phyloP scores from a whole-genome alignment of 1,140 invertebrate genomes.

The Patella vulgata region DNA sequence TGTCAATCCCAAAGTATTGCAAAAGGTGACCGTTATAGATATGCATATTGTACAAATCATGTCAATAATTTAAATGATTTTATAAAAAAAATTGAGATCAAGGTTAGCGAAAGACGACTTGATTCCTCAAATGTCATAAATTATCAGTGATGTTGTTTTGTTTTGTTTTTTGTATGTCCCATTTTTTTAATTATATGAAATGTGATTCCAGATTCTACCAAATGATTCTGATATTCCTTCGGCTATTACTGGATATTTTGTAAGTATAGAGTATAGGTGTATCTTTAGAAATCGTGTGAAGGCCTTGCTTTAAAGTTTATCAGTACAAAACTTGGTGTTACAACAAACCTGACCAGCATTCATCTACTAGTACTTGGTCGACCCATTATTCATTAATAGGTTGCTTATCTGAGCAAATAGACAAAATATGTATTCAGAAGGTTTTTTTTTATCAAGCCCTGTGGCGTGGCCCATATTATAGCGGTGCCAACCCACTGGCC shows the following conservation, averaged over 20 bases:
- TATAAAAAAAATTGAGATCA: not conserved
- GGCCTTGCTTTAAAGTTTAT: not conserved
- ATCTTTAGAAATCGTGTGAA: not conserved
- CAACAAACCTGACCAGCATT: not conserved
- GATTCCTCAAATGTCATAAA: not conserved
- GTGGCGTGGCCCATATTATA: no score
- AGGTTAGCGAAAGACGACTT: not conserved
- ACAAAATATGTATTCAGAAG: not conserved
- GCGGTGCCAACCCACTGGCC: no score
- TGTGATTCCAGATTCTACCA: conserved; percentile 21
- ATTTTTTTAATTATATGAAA: no score
- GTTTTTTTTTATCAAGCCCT: no score
- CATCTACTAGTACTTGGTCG: not conserved
- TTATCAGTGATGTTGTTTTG: not conserved
- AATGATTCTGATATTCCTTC: conserved; percentile 8
- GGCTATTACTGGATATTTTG: conserved; percentile 24
- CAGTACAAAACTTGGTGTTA: not conserved
- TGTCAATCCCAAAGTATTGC: no score
- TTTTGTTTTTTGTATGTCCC: not conserved
- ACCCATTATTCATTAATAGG: not conserved
- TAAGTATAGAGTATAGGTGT: conserved; percentile 14
- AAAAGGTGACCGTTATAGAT: no score
- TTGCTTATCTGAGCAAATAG: not conserved
- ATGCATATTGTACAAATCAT: not conserved
- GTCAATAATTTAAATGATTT: not conserved